These are phyloP conservation scores for Podotricha telesiphe DNA, from an alignment of 2,888 invertebrate species.

Conservation along the genomic window DNA sequence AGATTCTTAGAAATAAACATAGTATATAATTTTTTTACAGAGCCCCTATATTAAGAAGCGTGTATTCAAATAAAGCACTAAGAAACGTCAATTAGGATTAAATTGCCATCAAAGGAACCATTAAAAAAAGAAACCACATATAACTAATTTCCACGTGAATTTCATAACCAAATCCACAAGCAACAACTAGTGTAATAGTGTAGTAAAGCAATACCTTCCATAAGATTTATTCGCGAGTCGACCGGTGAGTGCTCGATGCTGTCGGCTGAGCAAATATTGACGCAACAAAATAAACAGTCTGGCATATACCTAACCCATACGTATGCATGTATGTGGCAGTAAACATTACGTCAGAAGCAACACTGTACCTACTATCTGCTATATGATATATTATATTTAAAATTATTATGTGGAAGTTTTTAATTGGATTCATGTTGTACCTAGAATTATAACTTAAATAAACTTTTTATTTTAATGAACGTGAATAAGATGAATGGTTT, in stretches of 20 bases:
- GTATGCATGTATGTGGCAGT: background rate
- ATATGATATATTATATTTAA: slow-evolving; percentile 1
- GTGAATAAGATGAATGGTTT: slow-evolving; percentile 1
- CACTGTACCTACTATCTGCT: background rate
- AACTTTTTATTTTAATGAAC: background rate
- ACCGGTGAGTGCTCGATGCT: slow-evolving; percentile 39
- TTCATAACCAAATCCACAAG: background rate
- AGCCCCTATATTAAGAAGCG: too few species aligned
- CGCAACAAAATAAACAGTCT: slow-evolving; percentile 36
- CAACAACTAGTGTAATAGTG: background rate
- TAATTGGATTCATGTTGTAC: slow-evolving; percentile 4
- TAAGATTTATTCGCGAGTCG: slow-evolving; percentile 33
- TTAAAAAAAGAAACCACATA: too few species aligned
- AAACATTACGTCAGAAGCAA: slow-evolving; percentile 13
- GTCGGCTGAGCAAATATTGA: slow-evolving; percentile 43
- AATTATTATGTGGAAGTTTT: slow-evolving; percentile 15
- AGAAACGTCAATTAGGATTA: too few species aligned
- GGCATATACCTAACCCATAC: slow-evolving; percentile 9
- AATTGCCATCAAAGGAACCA: too few species aligned
- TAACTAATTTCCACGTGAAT: too few species aligned
- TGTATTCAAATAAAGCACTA: too few species aligned
- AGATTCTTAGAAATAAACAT: background rate
- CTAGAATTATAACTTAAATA: background rate
- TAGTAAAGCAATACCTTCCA: slow-evolving; percentile 2
- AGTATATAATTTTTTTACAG: too few species aligned